A percentile compares a stretch with the other conserved stretches of the same genome.
phyloP scores from a whole-genome alignment of 2,113 vertebrate genomes.

The Anas platyrhynchos region DNA sequence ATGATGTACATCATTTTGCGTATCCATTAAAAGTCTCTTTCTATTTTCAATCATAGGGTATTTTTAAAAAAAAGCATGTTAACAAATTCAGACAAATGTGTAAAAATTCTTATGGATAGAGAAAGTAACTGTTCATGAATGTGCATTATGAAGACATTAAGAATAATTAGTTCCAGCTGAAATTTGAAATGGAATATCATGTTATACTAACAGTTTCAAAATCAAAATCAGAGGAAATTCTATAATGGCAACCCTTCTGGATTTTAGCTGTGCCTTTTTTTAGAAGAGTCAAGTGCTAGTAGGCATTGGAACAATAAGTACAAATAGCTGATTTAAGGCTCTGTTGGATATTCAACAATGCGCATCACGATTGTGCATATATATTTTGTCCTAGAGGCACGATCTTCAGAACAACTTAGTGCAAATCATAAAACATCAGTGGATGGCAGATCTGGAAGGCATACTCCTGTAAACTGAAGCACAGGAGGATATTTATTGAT shows the following conservation, averaged over 20 bases:
- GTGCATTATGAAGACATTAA: neutral
- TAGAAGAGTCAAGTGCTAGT: conserved; percentile 2
- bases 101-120: neutral
- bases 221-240: neutral
- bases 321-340: neutral
- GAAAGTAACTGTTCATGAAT: neutral
- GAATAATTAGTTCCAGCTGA: neutral
- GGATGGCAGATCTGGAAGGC: neutral
- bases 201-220: neutral
- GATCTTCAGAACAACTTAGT: neutral
- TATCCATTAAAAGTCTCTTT: neutral
- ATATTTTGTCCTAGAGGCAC: neutral
- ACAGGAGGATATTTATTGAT: conserved; percentile 19
- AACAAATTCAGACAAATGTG: neutral
- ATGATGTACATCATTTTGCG: neutral
- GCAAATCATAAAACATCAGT: neutral
- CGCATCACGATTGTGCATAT: neutral
- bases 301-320: neutral
- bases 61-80: neutral
- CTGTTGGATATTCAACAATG: neutral
- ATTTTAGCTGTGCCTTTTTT: conserved; percentile 23
- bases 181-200: neutral
- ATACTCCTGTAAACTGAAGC: neutral
- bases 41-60: neutral
- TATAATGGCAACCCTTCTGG: neutral